phyloP scores from a whole-genome alignment of 2,888 invertebrate species.

The Branchellion lobata region DNA sequence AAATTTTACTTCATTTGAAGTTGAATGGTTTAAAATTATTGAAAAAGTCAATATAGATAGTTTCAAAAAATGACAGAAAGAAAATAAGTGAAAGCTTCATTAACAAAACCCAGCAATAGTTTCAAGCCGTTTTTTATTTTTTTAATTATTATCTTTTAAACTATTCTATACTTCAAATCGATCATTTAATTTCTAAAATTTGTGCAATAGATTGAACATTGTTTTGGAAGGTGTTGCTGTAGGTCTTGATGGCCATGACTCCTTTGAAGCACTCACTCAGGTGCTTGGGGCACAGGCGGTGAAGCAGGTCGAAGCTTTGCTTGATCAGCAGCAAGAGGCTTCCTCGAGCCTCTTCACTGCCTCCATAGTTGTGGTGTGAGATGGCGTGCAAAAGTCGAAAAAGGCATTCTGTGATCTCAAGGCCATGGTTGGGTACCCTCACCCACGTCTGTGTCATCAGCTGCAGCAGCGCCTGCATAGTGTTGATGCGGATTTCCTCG shows the following conservation, averaged over 20 bases:
- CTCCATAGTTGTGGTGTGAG: slow-evolving; percentile 2
- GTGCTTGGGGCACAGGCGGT: not conserved
- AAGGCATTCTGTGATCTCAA: not conserved
- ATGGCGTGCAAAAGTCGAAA: not conserved
- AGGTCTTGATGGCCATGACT: not conserved
- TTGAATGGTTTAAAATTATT: too few species aligned
- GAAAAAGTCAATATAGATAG: too few species aligned
- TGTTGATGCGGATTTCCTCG: not conserved
- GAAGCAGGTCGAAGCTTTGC: not conserved
- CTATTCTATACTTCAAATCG: too few species aligned
- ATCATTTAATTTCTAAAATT: too few species aligned
- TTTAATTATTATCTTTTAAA: too few species aligned
- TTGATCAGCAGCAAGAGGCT: not conserved
- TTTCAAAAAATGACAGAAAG: too few species aligned
- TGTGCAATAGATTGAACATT: not conserved
- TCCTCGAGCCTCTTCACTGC: not conserved
- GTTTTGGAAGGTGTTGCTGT: not conserved
- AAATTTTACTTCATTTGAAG: too few species aligned
- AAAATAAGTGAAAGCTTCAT: too few species aligned
- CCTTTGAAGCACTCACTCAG: not conserved
- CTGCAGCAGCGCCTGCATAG: not conserved
- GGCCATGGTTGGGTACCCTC: not conserved
- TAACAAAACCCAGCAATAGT: too few species aligned
- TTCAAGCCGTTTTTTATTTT: too few species aligned
- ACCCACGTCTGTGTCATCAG: not conserved